Evolutionary conservation across 2,797 vertebrate species (phyloP), one percentile per base, ranked within the genome.

Genomic region (Threskiornis aethiopicus): DNA sequence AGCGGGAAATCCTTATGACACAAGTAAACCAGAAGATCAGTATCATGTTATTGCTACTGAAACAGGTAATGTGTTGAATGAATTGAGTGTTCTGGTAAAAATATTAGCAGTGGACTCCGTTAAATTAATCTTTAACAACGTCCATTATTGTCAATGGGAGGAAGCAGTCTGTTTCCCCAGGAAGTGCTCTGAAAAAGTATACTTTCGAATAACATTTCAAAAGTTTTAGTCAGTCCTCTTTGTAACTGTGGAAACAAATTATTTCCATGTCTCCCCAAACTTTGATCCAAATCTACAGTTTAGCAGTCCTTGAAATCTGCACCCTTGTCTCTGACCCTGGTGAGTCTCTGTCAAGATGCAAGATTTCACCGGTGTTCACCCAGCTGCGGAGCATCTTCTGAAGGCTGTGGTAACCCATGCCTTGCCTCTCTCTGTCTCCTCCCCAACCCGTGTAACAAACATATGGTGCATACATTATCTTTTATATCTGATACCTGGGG

Each of bases 31-130:
- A 72, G 99, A 98, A 69, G 97, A 98, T 37, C 95, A 98, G 46
- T 98, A 98, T 94, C 98, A 98, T 77, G 98, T 99, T 59, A 97
- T 98, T 59, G 97, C 98, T 91, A 98, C 99, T 64, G 99, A 99
- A 98, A 96, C 98, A 97, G 98, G 98, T 98, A 97, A 97, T 78
- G 83, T 67, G 26, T 87, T 96, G 72, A 52, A 16, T 89, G 35
- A 86, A 42, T 77, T 35, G 54, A 47, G 42, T 47, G 25, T 51
- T 90, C 72, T 83, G 67, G 58, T 91, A 71, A 90, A 95, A 89
- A 75, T 66, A 52, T 80, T 88, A 90, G 28, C 19, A 65, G 10
- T 58, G 54, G 13, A 35, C 37, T 69, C 39, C 41, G 44, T 72
- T 71, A 73, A 83, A 77, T 54, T 42, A 82, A 64, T 55, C 55